phyloP scores from a whole-genome alignment of 2,888 invertebrate genomes.

The Selenia dentaria region DNA sequence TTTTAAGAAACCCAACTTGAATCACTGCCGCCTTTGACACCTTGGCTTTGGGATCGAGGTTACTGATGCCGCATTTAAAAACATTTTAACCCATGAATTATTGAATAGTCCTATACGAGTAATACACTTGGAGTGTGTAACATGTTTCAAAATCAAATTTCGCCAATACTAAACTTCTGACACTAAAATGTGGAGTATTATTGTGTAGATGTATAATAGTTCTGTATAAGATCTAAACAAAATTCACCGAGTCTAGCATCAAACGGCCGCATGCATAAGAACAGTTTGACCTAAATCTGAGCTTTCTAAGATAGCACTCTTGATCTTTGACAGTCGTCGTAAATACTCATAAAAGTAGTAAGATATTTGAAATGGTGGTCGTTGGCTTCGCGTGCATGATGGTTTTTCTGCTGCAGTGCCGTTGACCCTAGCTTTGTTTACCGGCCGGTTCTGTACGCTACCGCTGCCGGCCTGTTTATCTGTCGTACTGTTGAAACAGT shows the following conservation, averaged over 20 bases:
- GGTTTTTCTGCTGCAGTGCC: conserved; percentile 45
- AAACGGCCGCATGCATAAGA: conserved; percentile 14
- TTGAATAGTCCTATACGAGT: too few relatives aligned
- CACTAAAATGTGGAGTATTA: conserved; percentile 1
- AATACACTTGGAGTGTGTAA: too few relatives aligned
- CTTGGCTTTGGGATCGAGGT: too few relatives aligned
- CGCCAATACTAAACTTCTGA: too few relatives aligned
- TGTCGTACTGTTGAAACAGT: conserved; percentile 45
- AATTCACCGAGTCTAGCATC: conserved; percentile 15
- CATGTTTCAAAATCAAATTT: too few relatives aligned
- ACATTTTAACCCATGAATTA: too few relatives aligned
- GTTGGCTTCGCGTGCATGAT: conserved; percentile 32
- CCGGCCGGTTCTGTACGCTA: conserved; percentile 53
- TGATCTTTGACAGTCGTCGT: conserved; percentile 4
- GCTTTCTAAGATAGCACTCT: conserved; percentile 10
- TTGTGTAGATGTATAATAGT: conserved; percentile 4
- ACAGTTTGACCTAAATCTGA: conserved; percentile 10
- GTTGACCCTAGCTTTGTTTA: conserved; percentile 72
- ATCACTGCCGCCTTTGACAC: conserved; percentile 9
- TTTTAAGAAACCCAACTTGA: conserved; percentile 26
- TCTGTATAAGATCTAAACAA: conserved; percentile 14
- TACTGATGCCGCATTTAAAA: too few relatives aligned
- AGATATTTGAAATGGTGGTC: conserved; percentile 26
- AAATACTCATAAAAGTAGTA: conserved; percentile 16
- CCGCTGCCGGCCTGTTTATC: conserved; percentile 43